phyloP scores from a whole-genome alignment of 2,888 invertebrate genomes.

The Cataglyphis altisquamis region DNA sequence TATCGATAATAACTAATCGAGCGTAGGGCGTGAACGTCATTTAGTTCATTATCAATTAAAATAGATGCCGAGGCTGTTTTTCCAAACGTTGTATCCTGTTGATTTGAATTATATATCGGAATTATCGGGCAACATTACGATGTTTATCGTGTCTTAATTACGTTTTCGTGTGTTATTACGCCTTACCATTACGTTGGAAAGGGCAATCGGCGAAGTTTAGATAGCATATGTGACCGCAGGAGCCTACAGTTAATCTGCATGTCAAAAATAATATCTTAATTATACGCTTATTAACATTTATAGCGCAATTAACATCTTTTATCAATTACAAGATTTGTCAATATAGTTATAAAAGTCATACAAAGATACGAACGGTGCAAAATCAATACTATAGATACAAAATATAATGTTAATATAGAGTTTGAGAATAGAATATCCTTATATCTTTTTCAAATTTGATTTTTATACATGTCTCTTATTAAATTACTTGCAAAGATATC shows the following conservation, averaged over 20 bases:
- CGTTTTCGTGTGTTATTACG: slow-evolving; percentile 41
- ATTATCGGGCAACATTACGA: slow-evolving; percentile 35
- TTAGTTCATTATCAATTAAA: slow-evolving; percentile 47
- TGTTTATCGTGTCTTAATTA: slow-evolving; percentile 47
- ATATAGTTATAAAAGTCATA: background rate
- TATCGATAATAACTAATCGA: slow-evolving; percentile 49
- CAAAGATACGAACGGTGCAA: background rate
- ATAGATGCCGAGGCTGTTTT: slow-evolving; percentile 18
- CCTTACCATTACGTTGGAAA: slow-evolving; percentile 45
- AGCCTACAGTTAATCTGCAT: background rate
- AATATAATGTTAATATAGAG: background rate
- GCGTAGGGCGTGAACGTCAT: slow-evolving; percentile 1
- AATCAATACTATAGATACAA: background rate
- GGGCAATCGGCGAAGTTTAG: slow-evolving; percentile 42
- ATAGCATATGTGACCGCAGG: slow-evolving; percentile 13
- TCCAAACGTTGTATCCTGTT: background rate
- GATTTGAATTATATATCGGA: slow-evolving; percentile 37
- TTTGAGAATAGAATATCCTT: background rate
- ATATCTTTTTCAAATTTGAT: background rate
- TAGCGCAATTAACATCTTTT: background rate
- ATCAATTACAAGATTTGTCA: background rate
- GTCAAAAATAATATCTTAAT: slow-evolving; percentile 28
- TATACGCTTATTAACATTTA: slow-evolving; percentile 14
- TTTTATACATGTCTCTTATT: background rate
- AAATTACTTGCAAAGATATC: background rate